Conservation (phyloP, 2,113 vertebrate species). For the Amphiprion percula region DNA sequence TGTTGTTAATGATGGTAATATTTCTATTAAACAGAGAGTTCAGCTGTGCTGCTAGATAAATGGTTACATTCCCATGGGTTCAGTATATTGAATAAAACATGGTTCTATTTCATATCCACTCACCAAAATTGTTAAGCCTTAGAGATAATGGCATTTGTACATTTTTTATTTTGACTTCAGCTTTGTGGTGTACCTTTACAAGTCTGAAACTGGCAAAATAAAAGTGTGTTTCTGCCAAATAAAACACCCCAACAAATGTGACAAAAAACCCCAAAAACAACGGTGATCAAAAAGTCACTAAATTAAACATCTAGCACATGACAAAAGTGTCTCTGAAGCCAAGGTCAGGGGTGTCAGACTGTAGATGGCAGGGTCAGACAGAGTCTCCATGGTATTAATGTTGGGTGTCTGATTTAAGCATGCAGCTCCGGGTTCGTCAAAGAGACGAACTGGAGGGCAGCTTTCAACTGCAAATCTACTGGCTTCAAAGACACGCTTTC, state of each 20-base stretch:
- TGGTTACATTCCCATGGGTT: neutral
- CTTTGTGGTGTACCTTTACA: too few species aligned
- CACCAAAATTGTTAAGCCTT: too few species aligned
- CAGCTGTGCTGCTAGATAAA: neutral
- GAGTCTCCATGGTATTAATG: slow-evolving; percentile 26
- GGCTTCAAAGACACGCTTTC: slow-evolving; percentile 22
- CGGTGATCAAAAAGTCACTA: neutral
- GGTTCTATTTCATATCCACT: neutral
- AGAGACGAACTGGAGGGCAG: neutral
- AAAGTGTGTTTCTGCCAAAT: too few species aligned
- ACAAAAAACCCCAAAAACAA: neutral
- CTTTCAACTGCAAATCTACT: slow-evolving; percentile 21
- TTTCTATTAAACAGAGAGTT: neutral
- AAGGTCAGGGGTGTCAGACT: neutral
- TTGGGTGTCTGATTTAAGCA: slow-evolving; percentile 28
- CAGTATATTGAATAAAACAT: neutral
- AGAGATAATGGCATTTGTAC: too few species aligned
- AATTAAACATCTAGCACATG: neutral
- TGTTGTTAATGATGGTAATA: neutral
- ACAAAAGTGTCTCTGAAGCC: neutral
- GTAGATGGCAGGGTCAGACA: slow-evolving; percentile 18
- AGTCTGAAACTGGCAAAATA: too few species aligned
- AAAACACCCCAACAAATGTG: neutral
- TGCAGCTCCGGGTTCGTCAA: slow-evolving; percentile 1
- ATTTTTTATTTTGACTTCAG: too few species aligned